These are phyloP conservation scores for Hermaeophaga mercurialis DNA, from an alignment of 2,888 invertebrate genomes.

Conservation along the genomic window DNA sequence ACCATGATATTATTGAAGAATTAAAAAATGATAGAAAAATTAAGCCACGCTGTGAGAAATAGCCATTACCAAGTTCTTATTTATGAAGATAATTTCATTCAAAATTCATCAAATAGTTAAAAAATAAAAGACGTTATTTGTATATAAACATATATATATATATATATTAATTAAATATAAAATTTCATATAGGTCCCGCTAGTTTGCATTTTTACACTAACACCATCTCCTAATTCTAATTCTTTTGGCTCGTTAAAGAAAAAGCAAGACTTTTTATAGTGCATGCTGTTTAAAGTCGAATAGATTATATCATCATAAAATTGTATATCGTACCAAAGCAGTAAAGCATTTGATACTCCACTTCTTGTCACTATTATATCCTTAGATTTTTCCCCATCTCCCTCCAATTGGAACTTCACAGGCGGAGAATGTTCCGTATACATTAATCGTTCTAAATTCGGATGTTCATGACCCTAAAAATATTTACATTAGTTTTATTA, in stretches of 20 bases:
- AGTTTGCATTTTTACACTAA: slow-evolving; percentile 42
- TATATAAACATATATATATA: slow-evolving; percentile 26
- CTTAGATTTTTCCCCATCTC: slow-evolving; percentile 35
- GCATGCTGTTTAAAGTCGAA: slow-evolving; percentile 56
- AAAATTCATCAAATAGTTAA: too few relatives aligned
- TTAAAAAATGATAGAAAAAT: too few relatives aligned
- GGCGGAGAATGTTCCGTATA: slow-evolving; percentile 57
- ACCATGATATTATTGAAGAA: too few relatives aligned
- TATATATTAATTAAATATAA: slow-evolving; percentile 21
- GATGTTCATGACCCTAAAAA: slow-evolving; percentile 60
- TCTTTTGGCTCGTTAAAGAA: slow-evolving; percentile 54
- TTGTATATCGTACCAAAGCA: slow-evolving; percentile 64
- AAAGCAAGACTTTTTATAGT: slow-evolving; percentile 60
- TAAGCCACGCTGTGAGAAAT: too few relatives aligned
- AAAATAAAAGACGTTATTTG: slow-evolving; percentile 18
- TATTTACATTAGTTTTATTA: background rate
- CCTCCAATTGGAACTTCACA: slow-evolving; percentile 38
- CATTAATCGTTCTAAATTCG: slow-evolving; percentile 59
- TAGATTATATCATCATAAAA: slow-evolving; percentile 56
- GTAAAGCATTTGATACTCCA: slow-evolving; percentile 60
- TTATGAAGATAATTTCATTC: too few relatives aligned
- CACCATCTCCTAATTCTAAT: slow-evolving; percentile 50
- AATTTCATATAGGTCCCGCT: slow-evolving; percentile 41
- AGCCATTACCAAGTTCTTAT: too few relatives aligned
- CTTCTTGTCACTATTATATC: slow-evolving; percentile 47